Evolutionary conservation across 2,113 vertebrate genomes (phyloP).

Genomic region (Daphoenositta chrysoptera): DNA sequence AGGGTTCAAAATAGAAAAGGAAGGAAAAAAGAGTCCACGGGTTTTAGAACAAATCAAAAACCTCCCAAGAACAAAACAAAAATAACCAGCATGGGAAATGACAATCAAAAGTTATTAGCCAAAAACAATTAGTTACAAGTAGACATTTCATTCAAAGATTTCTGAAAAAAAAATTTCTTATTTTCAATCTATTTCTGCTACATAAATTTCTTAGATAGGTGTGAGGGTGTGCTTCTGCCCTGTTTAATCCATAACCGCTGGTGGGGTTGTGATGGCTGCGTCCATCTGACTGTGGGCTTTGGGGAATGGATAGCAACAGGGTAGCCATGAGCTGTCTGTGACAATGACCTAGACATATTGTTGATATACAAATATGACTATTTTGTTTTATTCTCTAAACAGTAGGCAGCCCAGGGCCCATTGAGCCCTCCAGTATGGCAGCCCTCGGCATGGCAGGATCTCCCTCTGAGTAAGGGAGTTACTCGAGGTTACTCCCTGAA

Average conservation of each 20-base stretch:
- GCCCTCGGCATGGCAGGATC: background rate
- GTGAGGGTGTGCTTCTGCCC: background rate
- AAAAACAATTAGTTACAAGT: background rate
- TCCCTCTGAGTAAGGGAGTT: background rate
- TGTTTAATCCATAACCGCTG: background rate
- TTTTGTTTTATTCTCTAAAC: background rate
- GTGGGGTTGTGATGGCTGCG: no score
- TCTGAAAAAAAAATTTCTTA: background rate
- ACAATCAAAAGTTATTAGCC: background rate
- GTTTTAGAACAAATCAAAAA: background rate
- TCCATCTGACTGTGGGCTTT: background rate
- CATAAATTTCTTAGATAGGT: background rate
- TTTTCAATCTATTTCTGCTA: background rate
- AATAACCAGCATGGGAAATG: background rate
- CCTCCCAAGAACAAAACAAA: background rate
- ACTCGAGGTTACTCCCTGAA: background rate
- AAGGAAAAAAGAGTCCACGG: background rate
- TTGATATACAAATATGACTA: background rate
- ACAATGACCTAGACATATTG: background rate
- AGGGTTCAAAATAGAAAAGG: background rate
- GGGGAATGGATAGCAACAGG: accelerated
- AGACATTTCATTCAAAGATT: background rate
- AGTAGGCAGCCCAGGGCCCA: background rate
- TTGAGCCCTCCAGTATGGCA: background rate
- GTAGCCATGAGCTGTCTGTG: background rate